phyloP scores from a whole-genome alignment of 2,113 vertebrate species.

The Scalopus aquaticus region DNA sequence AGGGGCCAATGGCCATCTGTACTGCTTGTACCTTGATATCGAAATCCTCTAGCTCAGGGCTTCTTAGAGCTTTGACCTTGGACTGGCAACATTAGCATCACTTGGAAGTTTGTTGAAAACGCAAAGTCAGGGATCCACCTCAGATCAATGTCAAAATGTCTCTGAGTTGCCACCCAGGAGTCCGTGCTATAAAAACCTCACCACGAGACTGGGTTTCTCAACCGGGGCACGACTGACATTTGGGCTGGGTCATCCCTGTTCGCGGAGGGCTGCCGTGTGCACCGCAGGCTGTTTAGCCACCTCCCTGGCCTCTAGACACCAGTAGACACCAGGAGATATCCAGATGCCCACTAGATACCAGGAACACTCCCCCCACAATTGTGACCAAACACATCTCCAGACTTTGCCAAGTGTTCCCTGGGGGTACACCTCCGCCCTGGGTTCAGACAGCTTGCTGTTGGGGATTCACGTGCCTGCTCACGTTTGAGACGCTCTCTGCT shows the following conservation, averaged over 20 bases:
- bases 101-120: slow-evolving; percentile 25
- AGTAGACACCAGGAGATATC: too few relatives aligned
- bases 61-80: background rate
- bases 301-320: background rate
- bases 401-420: background rate
- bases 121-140: background rate
- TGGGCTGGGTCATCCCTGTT: background rate
- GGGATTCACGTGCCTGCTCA: background rate
- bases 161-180: background rate
- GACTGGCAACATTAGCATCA: background rate
- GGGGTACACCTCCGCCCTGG: background rate
- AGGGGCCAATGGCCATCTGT: background rate
- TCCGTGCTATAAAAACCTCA: background rate
- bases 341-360: too few relatives aligned
- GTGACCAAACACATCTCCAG: background rate
- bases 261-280: background rate
- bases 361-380: background rate
- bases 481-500: background rate
- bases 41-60: background rate
- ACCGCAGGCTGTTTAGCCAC: background rate
- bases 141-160: background rate
- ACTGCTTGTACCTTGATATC: background rate
- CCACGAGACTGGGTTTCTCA: background rate
- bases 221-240: background rate
- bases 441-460: background rate